These are phyloP conservation scores for Regulus satrapa DNA, from an alignment of 2,113 vertebrate species.

Conservation along the genomic window DNA sequence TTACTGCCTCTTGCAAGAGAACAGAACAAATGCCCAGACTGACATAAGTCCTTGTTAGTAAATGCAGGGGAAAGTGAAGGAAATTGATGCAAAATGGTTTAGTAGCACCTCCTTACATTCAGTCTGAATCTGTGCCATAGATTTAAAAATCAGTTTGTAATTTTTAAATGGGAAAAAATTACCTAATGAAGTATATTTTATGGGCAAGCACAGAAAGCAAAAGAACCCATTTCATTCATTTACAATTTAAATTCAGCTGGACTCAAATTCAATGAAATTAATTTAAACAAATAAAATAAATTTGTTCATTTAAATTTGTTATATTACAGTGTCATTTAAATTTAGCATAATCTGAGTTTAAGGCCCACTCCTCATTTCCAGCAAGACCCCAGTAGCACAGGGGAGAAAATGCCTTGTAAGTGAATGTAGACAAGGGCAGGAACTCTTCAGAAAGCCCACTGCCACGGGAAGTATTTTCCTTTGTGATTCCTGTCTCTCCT, in stretches of 20 bases:
- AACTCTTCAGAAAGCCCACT: background rate
- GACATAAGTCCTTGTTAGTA: background rate
- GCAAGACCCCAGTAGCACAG: background rate
- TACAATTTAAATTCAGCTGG: background rate
- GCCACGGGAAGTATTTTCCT: background rate
- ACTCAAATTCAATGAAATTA: background rate
- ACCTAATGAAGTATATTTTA: background rate
- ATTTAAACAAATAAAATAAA: too few relatives aligned
- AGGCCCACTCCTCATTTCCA: background rate
- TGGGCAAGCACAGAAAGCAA: background rate
- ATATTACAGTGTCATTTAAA: background rate
- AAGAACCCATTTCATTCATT: fast-evolving
- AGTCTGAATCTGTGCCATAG: background rate
- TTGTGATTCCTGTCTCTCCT: background rate
- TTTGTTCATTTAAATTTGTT: background rate
- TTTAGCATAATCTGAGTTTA: background rate
- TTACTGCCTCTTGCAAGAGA: background rate
- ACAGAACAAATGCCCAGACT: background rate
- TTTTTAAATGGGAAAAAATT: background rate
- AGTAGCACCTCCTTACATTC: fast-evolving
- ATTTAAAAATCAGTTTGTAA: background rate
- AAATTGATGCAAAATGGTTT: background rate
- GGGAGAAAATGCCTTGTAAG: background rate
- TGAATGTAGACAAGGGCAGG: background rate
- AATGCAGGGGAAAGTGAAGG: background rate